These are phyloP conservation scores for Drosophila meridionalis DNA, from an alignment of 2,888 invertebrate genomes.

Conservation along the genomic window DNA sequence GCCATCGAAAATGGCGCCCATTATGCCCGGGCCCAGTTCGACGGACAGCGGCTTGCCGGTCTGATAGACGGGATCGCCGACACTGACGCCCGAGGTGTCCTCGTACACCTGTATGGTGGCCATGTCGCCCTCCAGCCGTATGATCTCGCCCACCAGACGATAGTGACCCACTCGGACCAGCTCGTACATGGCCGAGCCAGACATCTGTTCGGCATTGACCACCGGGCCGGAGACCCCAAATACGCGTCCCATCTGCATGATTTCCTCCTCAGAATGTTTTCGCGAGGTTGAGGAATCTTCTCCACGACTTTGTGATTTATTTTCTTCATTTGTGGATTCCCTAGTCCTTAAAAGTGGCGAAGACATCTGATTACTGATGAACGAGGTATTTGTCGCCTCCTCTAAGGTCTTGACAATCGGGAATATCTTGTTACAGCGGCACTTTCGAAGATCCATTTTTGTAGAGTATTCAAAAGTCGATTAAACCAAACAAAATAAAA, in stretches of 20 bases:
- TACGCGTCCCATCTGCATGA: constrained; percentile 90
- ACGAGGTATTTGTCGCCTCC: constrained; percentile 43
- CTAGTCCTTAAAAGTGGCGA: not conserved
- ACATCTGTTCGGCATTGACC: constrained; percentile 99
- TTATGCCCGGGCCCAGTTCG: constrained; percentile 99
- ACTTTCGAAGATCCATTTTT: constrained; percentile 14
- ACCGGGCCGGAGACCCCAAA: constrained; percentile 99
- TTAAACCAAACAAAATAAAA: not conserved
- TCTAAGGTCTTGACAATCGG: not conserved
- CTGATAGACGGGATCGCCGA: constrained; percentile 98
- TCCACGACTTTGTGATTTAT: too few relatives aligned
- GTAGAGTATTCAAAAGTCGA: not conserved
- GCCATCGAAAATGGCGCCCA: constrained; percentile 99
- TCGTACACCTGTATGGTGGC: constrained; percentile 99
- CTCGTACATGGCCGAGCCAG: constrained; percentile 99
- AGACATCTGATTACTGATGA: constrained; percentile 11
- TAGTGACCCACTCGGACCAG: constrained; percentile 99
- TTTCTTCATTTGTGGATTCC: too few relatives aligned
- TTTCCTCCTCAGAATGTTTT: not conserved
- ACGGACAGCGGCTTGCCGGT: constrained; percentile 99
- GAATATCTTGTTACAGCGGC: constrained; percentile 3
- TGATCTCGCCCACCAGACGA: constrained; percentile 99
- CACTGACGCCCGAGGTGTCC: constrained; percentile 98
- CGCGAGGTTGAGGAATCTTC: not conserved
- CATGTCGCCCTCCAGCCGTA: constrained; percentile 99